phyloP scores from a whole-genome alignment of 2,113 vertebrate genomes.

The Accipiter virgatus region DNA sequence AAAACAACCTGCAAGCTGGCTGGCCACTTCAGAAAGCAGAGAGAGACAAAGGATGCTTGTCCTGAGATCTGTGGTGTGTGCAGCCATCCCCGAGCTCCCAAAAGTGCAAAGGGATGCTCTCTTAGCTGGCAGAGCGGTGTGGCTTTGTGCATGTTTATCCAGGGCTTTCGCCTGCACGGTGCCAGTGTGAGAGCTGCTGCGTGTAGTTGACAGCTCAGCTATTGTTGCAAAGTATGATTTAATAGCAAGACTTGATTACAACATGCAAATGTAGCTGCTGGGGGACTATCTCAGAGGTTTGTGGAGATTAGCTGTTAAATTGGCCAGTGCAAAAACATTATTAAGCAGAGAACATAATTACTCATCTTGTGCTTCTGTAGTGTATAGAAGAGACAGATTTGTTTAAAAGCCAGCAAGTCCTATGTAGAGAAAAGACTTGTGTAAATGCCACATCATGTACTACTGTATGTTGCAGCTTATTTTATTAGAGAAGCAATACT shows the following conservation, averaged over 20 bases:
- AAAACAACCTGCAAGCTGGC: neutral
- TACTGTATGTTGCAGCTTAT: constrained; percentile 16
- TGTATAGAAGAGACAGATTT: constrained; percentile 32
- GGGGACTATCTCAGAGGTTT: constrained; percentile 56
- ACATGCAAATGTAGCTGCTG: constrained; percentile 45
- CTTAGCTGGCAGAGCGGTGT: neutral
- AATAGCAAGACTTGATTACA: constrained; percentile 58
- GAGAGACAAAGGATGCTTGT: neutral
- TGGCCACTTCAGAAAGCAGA: neutral
- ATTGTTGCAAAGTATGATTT: constrained; percentile 61
- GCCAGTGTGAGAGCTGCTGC: neutral
- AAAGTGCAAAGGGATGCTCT: neutral
- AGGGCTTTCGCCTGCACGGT: neutral
- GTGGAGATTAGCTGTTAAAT: constrained; percentile 67
- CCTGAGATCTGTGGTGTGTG: neutral
- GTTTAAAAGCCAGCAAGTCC: constrained; percentile 35
- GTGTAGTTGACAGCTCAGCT: constrained; percentile 30
- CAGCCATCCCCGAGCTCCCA: neutral
- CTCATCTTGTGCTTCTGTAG: constrained; percentile 48
- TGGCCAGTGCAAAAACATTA: constrained; percentile 66
- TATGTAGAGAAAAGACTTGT: neutral
- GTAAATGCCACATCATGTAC: constrained; percentile 43
- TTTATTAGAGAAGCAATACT: constrained; percentile 57
- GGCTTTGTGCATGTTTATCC: neutral
- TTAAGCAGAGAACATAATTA: constrained; percentile 50